phyloP scores from a whole-genome alignment of 2,888 invertebrate genomes.

The Monopis laevigella region DNA sequence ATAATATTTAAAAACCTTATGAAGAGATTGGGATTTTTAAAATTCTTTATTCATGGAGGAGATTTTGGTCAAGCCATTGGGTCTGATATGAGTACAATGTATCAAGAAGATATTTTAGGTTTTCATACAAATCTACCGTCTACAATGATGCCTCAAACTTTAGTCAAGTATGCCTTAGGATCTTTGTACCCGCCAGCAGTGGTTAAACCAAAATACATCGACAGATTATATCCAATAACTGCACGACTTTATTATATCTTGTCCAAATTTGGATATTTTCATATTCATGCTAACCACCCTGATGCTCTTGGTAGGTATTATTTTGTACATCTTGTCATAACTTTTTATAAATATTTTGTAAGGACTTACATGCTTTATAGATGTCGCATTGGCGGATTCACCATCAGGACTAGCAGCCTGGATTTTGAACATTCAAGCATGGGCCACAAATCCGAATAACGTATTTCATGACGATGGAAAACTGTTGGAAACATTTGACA shows the following conservation, averaged over 20 bases:
- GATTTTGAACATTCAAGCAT: conserved; percentile 69
- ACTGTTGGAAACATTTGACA: conserved; percentile 58
- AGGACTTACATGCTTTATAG: conserved; percentile 38
- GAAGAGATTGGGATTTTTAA: conserved; percentile 63
- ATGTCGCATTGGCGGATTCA: conserved; percentile 69
- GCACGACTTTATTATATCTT: conserved; percentile 17
- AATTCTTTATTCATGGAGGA: conserved; percentile 72
- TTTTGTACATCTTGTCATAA: too few species aligned
- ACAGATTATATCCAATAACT: conserved; percentile 42
- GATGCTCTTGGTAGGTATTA: conserved; percentile 75
- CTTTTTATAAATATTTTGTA: too few species aligned
- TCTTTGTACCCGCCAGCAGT: conserved; percentile 42
- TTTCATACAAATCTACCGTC: conserved; percentile 66
- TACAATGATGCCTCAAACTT: conserved; percentile 18
- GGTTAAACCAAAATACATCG: conserved; percentile 34
- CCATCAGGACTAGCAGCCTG: conserved; percentile 82
- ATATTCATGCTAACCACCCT: conserved; percentile 77
- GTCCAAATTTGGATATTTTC: conserved; percentile 60
- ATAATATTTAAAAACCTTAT: conserved; percentile 68
- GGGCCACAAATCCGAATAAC: conserved; percentile 62
- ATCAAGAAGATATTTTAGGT: conserved; percentile 48
- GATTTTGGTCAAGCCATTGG: conserved; percentile 72
- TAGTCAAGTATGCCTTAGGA: conserved; percentile 32
- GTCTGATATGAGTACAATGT: conserved; percentile 58
- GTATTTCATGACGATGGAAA: conserved; percentile 54